Percentiles rank a stretch among this genome's conserved stretches.
phyloP scores from a whole-genome alignment of 2,113 vertebrate genomes.

The Cathartes aura region DNA sequence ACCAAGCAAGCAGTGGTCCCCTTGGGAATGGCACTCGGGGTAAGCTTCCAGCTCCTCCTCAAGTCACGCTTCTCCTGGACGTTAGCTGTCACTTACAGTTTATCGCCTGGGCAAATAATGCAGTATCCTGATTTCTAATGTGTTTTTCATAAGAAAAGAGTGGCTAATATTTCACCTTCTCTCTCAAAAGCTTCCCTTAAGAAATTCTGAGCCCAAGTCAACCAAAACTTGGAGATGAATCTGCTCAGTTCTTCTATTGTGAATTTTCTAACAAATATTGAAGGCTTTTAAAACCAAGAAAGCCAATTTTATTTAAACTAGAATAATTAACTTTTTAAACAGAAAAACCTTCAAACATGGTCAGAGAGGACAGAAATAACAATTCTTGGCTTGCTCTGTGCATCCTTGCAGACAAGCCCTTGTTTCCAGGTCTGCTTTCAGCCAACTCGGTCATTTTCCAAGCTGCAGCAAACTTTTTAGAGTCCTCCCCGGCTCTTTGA shows the following conservation, averaged over 20 bases:
- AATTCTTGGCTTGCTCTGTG: background rate
- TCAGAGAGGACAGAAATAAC: background rate
- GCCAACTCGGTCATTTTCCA: background rate
- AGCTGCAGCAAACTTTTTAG: background rate
- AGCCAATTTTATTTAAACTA: background rate
- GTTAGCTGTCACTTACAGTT: background rate
- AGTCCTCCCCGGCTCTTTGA: background rate
- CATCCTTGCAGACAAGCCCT: background rate
- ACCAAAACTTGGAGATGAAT: background rate
- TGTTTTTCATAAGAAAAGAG: background rate
- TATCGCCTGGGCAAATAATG: background rate
- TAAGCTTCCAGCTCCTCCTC: background rate
- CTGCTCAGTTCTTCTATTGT: background rate
- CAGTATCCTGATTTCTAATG: background rate
- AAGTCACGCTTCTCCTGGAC: background rate
- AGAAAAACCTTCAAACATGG: background rate
- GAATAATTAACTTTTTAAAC: background rate
- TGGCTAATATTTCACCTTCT: background rate
- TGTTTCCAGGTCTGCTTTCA: background rate
- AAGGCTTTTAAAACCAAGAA: background rate
- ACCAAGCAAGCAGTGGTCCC: background rate
- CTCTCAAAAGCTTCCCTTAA: background rate
- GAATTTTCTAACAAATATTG: background rate
- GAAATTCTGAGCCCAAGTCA: background rate
- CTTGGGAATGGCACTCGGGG: fast-evolving